These are phyloP conservation scores for Aplochiton taeniatus DNA, from an alignment of 2,797 vertebrate genomes.

Conservation along the genomic window DNA sequence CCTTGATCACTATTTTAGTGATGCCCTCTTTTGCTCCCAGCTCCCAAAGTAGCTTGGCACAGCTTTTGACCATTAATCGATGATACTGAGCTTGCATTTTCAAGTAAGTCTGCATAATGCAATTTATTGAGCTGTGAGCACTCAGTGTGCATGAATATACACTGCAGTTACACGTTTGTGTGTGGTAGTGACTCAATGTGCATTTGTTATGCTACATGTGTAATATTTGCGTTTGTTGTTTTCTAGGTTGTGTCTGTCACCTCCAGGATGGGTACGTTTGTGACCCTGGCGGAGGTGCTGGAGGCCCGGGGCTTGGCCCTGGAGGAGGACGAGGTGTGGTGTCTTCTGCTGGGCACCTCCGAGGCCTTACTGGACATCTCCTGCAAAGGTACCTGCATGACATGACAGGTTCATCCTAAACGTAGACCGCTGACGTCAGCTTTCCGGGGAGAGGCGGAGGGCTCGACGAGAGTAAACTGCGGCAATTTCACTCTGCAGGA, in stretches of 20 bases:
- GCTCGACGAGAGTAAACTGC: no score
- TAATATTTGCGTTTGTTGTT: no score
- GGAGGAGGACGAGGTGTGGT: constrained; percentile 89
- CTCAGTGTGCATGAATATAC: not conserved
- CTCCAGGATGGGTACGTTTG: constrained; percentile 80
- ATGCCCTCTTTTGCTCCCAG: not conserved
- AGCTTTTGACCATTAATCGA: not conserved
- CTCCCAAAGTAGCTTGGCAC: not conserved
- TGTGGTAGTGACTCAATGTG: constrained; percentile 8
- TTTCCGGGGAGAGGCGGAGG: no score
- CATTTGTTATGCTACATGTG: no score
- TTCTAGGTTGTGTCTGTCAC: not conserved
- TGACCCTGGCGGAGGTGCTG: constrained; percentile 86
- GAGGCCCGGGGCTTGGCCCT: constrained; percentile 83
- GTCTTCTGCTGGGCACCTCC: constrained; percentile 77
- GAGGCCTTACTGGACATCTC: constrained; percentile 79
- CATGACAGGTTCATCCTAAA: no score
- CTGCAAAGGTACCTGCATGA: constrained; percentile 68
- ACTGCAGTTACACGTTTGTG: not conserved
- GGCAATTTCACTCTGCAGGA: no score
- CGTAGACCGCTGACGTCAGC: no score
- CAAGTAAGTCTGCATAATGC: not conserved
- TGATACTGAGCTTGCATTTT: not conserved
- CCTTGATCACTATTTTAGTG: no score
- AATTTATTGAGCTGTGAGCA: not conserved